Conservation (phyloP, 2,113 vertebrate species). For the Callipepla squamata region DNA sequence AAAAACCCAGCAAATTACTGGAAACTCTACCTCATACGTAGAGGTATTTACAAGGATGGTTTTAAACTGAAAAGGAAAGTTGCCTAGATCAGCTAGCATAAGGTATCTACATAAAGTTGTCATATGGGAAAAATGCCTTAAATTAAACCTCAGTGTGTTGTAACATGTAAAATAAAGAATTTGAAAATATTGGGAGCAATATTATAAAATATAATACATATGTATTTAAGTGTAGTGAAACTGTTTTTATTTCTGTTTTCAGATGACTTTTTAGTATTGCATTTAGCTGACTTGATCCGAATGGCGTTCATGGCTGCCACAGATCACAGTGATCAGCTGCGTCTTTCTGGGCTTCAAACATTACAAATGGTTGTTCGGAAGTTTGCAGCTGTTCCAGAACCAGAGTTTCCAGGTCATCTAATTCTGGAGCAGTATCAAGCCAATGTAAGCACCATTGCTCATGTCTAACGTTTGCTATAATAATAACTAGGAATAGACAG, state of each 20-base stretch:
- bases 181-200: not conserved
- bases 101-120: not conserved
- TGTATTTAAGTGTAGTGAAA: not conserved
- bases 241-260: constrained; percentile 4
- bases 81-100: not conserved
- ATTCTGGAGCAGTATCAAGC: constrained; percentile 97
- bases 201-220: not conserved
- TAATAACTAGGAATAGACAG: not conserved
- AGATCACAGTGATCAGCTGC: constrained; percentile 90
- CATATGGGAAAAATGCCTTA: not conserved
- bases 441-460: constrained; percentile 81
- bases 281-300: constrained; percentile 91
- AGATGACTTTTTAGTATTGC: constrained; percentile 92
- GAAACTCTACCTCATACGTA: not conserved
- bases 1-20: not conserved
- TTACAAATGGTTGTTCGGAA: constrained; percentile 86
- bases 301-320: constrained; percentile 98
- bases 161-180: not conserved
- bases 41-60: not conserved
- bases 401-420: constrained; percentile 94
- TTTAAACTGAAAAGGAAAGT: not conserved
- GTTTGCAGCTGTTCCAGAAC: constrained; percentile 88
- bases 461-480: not conserved
- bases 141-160: not conserved
- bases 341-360: constrained; percentile 88